These are phyloP conservation scores for Heliangelus exortis DNA, from an alignment of 2,797 vertebrate species.

Conservation along the genomic window DNA sequence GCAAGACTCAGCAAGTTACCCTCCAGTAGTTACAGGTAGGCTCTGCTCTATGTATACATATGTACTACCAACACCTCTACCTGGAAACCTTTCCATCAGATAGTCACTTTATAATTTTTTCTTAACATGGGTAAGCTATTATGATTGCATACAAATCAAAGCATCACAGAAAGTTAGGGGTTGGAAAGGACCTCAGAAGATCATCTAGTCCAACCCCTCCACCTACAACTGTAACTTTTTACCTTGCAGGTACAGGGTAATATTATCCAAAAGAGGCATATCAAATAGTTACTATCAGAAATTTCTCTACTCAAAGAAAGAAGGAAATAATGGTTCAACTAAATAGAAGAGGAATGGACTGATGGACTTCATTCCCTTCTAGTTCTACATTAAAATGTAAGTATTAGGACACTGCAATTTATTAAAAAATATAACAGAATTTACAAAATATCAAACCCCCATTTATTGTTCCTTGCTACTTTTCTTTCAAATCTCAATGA, in stretches of 20 bases:
- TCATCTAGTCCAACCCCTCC: too few species aligned
- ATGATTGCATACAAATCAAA: not conserved
- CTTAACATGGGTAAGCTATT: not conserved
- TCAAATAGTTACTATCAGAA: not conserved
- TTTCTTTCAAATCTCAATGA: not conserved
- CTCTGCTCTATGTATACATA: not conserved
- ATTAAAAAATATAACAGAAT: not conserved
- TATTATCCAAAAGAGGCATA: not conserved
- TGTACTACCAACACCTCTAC: not conserved
- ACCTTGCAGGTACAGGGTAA: not conserved
- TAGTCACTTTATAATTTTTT: not conserved
- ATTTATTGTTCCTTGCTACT: not conserved
- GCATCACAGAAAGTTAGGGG: too few species aligned
- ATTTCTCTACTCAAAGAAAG: not conserved
- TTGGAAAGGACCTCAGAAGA: too few species aligned
- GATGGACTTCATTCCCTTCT: not conserved
- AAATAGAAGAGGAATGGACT: not conserved
- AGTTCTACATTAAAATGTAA: not conserved
- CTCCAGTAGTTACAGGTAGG: not conserved
- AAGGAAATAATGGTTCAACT: not conserved
- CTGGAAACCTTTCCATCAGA: not conserved
- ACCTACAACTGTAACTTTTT: not conserved
- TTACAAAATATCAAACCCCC: not conserved
- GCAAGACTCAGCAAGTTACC: not conserved
- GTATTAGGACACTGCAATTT: not conserved